These are phyloP conservation scores for Ibidorhyncha struthersii DNA, from an alignment of 2,113 vertebrate species.

Conservation along the genomic window DNA sequence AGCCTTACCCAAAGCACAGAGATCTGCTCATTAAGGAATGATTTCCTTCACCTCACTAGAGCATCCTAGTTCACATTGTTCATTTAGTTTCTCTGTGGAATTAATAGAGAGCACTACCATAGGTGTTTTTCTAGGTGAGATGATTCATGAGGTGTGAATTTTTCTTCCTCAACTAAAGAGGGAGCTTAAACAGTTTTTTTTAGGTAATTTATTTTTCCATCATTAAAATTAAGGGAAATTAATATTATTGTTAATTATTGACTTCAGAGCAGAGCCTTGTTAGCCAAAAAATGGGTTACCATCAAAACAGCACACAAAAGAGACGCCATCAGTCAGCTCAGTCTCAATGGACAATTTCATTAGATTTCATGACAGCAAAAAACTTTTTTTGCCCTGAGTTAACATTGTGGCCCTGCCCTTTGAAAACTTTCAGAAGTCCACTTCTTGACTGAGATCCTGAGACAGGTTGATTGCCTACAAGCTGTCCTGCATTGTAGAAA, in stretches of 20 bases:
- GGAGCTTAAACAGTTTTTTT: not conserved
- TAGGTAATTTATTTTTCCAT: not conserved
- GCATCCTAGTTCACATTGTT: not conserved
- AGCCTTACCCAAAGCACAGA: not conserved
- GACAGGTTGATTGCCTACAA: not conserved
- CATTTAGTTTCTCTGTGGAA: not conserved
- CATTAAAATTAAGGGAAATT: not conserved
- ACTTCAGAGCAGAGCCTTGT: not conserved
- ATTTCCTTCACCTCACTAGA: not conserved
- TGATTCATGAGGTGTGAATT: not conserved
- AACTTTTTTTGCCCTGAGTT: not conserved
- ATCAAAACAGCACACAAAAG: not conserved
- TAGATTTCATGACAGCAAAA: not conserved
- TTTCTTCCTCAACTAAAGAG: not conserved
- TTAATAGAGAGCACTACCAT: not conserved
- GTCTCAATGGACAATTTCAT: not conserved
- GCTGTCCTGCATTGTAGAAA: not conserved
- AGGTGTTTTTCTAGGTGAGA: not conserved
- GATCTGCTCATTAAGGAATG: not conserved
- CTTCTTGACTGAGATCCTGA: not conserved
- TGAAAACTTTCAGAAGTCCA: not conserved
- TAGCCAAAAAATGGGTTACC: not conserved
- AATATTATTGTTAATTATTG: not conserved
- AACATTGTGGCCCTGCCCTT: not conserved
- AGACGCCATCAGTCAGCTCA: not conserved